Conservation (phyloP, 1,140 invertebrate species). For the Rhysida immarginata region DNA sequence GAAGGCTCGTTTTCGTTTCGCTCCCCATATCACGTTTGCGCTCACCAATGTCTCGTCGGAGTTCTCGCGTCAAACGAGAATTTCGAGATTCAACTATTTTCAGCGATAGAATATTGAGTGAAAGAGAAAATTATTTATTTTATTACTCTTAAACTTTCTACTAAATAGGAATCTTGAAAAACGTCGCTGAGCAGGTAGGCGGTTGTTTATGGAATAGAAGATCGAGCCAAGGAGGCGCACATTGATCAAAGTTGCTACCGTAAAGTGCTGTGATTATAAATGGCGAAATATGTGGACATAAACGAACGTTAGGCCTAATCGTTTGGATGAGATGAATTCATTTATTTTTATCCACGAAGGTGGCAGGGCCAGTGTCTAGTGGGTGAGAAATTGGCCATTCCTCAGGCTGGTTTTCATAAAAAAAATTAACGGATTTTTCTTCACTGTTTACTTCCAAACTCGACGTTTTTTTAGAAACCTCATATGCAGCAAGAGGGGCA, state of each 20-base stretch:
- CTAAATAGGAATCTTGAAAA: not conserved
- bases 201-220: not conserved
- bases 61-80: not conserved
- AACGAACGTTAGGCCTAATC: slow-evolving; percentile 9
- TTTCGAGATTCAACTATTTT: slow-evolving; percentile 2
- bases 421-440: too few relatives aligned
- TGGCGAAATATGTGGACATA: slow-evolving; percentile 2
- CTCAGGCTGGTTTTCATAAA: too few relatives aligned
- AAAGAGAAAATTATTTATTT: not conserved
- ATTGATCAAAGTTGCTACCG: not conserved
- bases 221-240: too few relatives aligned
- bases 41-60: too few relatives aligned
- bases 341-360: slow-evolving; percentile 2
- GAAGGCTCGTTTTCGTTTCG: too few relatives aligned
- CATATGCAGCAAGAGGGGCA: slow-evolving; percentile 4
- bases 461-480: not conserved
- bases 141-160: not conserved
- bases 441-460: not conserved
- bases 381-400: too few relatives aligned
- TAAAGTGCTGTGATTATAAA: not conserved
- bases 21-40: too few relatives aligned
- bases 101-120: not conserved
- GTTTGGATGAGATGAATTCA: not conserved
- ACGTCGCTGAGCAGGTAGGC: not conserved
- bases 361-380: too few relatives aligned